phyloP scores from a whole-genome alignment of 2,888 invertebrate species.

The Cheilosia urbana region DNA sequence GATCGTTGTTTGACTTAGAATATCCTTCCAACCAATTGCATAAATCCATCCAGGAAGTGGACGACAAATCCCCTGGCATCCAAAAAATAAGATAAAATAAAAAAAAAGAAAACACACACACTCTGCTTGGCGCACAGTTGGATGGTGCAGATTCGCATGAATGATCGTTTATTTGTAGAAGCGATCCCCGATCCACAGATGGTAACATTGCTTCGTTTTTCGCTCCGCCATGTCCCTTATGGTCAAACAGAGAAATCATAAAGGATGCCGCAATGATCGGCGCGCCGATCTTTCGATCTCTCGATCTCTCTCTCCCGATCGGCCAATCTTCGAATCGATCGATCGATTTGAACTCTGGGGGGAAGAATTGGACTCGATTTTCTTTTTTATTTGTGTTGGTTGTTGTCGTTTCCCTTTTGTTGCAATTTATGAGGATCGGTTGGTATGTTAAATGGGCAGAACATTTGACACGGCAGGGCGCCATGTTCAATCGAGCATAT shows the following conservation, averaged over 20 bases:
- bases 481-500: slow-evolving; percentile 76
- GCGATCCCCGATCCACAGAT: slow-evolving; percentile 54
- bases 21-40: slow-evolving; percentile 32
- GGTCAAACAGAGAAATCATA: slow-evolving; percentile 26
- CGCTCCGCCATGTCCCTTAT: not conserved
- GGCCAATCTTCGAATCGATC: slow-evolving; percentile 61
- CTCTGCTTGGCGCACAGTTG: slow-evolving; percentile 38
- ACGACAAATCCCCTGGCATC: slow-evolving; percentile 54
- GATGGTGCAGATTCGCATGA: slow-evolving; percentile 61
- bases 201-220: slow-evolving; percentile 12
- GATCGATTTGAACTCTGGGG: slow-evolving; percentile 69
- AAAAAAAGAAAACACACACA: not conserved
- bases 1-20: slow-evolving; percentile 12
- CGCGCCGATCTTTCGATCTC: slow-evolving; percentile 30
- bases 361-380: slow-evolving; percentile 33
- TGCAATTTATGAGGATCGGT: slow-evolving; percentile 72
- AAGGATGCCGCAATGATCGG: slow-evolving; percentile 59
- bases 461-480: slow-evolving; percentile 76
- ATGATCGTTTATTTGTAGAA: slow-evolving; percentile 64
- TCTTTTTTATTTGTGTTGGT: slow-evolving; percentile 1
- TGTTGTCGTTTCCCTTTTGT: slow-evolving; percentile 52
- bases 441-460: slow-evolving; percentile 73
- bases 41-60: slow-evolving; percentile 67
- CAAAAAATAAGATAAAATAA: not conserved
- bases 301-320: slow-evolving; percentile 17